Evolutionary conservation across 2,797 vertebrate genomes (phyloP), one percentile per base, ranked within the genome.

Genomic region (Lates japonicus): DNA sequence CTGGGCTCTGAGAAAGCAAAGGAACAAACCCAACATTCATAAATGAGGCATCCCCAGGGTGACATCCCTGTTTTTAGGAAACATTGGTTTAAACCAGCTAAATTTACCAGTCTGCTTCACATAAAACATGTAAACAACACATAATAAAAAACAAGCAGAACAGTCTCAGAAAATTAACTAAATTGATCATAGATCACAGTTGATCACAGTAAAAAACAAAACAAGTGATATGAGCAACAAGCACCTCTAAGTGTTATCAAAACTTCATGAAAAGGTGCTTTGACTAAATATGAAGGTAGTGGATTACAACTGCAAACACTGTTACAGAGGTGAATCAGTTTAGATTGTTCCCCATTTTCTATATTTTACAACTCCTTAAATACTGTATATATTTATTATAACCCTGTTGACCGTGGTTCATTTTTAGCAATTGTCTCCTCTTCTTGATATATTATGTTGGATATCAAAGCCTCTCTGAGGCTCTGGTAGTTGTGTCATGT

Each of bases 1-100:
- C 91, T 0, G 76, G 68, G 13, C 61, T 84, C 95, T 96, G 83
- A 59, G 42, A 51, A 70, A 83, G 39, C 10, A 49, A 58, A 52
- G 13, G 64, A 78, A 69, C 7, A 42, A 60, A 63, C 14, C 5
- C 42, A 62, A 16, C 7, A 46, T n/a, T 7, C 5, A 44, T 42
- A 0, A 48, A 42, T 16, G 31, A 68, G 29, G 55, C n/a, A 37
- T 29, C 49, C 3, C n/a, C 1, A 52, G n/a, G 29, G 22, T 44
- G 37, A 80, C 29, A 37, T 25, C 31, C 7, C n/a, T n/a, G n/a
- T 37, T 65, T 0, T 29, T 29, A 51, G 20, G 54, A 70, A 49
- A 69, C n/a, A 1, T 22, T 7, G 4, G 5, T 7, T 44, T 76
- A 60, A 22, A 68, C 9, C 22, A 11, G 22, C 20, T 83, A 1